Evolutionary conservation across 2,888 invertebrate genomes (phyloP).

Genomic region (Hyposoter dolosus): DNA sequence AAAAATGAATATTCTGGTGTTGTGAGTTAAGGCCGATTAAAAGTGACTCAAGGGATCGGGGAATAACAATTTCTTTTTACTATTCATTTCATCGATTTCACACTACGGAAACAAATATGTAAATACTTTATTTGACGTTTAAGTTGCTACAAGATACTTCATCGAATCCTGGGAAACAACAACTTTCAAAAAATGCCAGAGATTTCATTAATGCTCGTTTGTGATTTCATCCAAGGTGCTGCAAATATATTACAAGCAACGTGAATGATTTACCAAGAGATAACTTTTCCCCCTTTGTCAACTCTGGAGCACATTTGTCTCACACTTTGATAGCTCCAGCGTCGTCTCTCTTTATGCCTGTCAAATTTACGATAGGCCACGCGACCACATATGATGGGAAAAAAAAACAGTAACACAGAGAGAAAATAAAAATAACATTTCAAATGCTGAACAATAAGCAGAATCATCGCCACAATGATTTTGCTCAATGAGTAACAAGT

Average conservation of each 20-base stretch:
- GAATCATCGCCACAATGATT: neutral
- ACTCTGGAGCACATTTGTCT: conserved; percentile 42
- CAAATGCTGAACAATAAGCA: neutral
- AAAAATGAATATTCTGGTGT: conserved; percentile 14
- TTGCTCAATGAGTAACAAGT: neutral
- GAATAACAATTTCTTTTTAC: neutral
- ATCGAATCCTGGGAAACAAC: neutral
- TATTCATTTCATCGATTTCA: neutral
- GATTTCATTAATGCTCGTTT: neutral
- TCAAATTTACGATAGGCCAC: conserved; percentile 59
- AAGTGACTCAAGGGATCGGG: neutral
- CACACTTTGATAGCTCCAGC: conserved; percentile 46
- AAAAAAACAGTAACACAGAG: conserved; percentile 2
- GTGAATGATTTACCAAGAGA: conserved; percentile 57
- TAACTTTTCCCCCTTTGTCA: conserved; percentile 57
- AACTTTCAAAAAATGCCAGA: neutral
- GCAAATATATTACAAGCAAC: neutral
- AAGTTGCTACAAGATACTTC: neutral
- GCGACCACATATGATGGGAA: conserved; percentile 37
- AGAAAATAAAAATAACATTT: neutral
- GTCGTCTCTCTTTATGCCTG: conserved; percentile 33
- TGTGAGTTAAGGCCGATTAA: neutral
- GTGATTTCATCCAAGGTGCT: neutral
- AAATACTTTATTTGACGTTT: neutral
- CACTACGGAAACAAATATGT: neutral